Evolutionary conservation across 2,888 invertebrate species (phyloP).

Genomic region (Hypomecis punctinalis): DNA sequence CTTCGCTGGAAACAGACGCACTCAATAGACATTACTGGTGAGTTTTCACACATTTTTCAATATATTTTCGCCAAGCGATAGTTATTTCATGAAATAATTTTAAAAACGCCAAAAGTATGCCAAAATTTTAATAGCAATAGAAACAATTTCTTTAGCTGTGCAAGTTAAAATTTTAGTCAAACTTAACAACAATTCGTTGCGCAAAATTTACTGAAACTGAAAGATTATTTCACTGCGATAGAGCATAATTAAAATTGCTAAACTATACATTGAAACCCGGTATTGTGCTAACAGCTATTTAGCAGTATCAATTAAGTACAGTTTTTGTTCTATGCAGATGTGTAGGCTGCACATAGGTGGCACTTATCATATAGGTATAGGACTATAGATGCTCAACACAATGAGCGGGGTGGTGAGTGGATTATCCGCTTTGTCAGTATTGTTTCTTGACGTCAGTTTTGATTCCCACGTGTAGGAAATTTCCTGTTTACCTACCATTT

Average conservation of each 20-base stretch:
- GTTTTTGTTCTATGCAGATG: slow-evolving; percentile 7
- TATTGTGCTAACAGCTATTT: slow-evolving; percentile 2
- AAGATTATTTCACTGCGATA: not conserved
- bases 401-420: slow-evolving; percentile 5
- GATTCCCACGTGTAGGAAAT: slow-evolving; percentile 21
- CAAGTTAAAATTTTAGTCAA: too few species aligned
- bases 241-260: not conserved
- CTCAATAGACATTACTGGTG: slow-evolving; percentile 81
- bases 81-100: too few species aligned
- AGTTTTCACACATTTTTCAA: slow-evolving; percentile 50
- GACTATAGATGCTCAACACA: not conserved
- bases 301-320: slow-evolving; percentile 10
- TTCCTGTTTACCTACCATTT: slow-evolving; percentile 22
- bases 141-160: too few species aligned
- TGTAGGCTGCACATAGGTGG: not conserved
- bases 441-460: slow-evolving; percentile 14
- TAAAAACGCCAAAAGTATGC: too few species aligned
- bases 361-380: slow-evolving; percentile 1
- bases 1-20: slow-evolving; percentile 81
- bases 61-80: not conserved
- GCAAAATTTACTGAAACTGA: not conserved
- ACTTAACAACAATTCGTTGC: too few species aligned
- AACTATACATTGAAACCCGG: slow-evolving; percentile 2
- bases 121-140: too few species aligned
- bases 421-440: slow-evolving; percentile 9